These are phyloP conservation scores for Tipula helvola DNA, from an alignment of 2,888 invertebrate species.

Conservation along the genomic window DNA sequence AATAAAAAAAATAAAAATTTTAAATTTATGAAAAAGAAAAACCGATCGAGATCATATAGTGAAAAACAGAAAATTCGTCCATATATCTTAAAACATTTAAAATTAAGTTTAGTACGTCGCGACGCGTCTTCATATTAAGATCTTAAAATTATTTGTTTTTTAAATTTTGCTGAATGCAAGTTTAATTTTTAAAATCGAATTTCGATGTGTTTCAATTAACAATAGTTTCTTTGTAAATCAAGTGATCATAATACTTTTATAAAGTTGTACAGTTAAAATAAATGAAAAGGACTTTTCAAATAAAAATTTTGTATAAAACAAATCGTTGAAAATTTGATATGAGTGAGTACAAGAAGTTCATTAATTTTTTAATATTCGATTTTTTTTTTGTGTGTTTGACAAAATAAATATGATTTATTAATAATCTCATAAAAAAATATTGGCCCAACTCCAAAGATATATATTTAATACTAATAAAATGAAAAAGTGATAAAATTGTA, in stretches of 20 bases:
- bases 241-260: neutral
- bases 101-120: neutral
- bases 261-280: neutral
- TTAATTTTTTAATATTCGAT: neutral
- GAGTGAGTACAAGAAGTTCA: neutral
- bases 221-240: neutral
- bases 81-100: neutral
- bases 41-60: neutral
- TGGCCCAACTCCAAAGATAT: neutral
- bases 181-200: neutral
- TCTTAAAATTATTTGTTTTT: neutral
- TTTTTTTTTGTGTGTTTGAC: neutral
- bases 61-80: neutral
- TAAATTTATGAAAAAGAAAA: neutral
- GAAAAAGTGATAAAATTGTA: neutral
- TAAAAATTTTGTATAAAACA: neutral
- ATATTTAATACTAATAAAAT: neutral
- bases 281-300: neutral
- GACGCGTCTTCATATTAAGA: neutral
- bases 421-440: neutral
- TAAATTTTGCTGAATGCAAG: neutral
- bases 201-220: neutral
- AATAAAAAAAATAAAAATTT: neutral
- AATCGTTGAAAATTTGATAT: neutral
- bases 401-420: neutral